Base-by-base conservation (phyloP, 1,140 invertebrate species). In the Kradibia gibbosae region DNA sequence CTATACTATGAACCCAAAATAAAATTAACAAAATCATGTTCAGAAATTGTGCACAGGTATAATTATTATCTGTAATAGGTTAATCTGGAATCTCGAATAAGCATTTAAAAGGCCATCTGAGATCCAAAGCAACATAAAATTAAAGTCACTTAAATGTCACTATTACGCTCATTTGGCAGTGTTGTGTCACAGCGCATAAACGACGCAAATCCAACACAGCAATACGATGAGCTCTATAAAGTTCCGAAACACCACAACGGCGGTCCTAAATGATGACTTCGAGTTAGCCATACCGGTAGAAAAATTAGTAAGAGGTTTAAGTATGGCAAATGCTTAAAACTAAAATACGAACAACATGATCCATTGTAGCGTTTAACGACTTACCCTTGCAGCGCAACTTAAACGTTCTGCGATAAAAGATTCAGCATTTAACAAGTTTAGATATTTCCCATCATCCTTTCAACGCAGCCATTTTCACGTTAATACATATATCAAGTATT, bases 231-330 rank as follows among this genome's bases (percentile, higher is more conserved):
- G 60, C 25, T 39, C 15, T 31, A 28, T 55, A 22, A 31, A 39
- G 8, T 75, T 67, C 20, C 17, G 57, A 67, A 48, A 50, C 28
- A 48, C 57, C 48, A 67, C 39, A 62, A 45, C 3, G 55, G 39
- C 39, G 36, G 42, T 67, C 45, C 62, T 70, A 36, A 78, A 78
- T 70, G 76, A 45, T 48, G 76, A 78, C 65, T 20, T 5, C 28
- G 25, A 75, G 17, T 76, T 42, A 50, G 57, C 74, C 74, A 76
- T 45, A 76, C 74, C 74, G 74, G 74, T 42, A 17, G 74, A 31
- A 39, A 60, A 75, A 36, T 4, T 25, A 60, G 17, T 42, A n/a
- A 74, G 22, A 53, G 42, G 28, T 8, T 57, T 15, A 22, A n/a
- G 11, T 22, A 31, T 31, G 20, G 10, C 39, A 25, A 20, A 36